phyloP scores from a whole-genome alignment of 2,888 invertebrate species.

The Conistra vaccinii region DNA sequence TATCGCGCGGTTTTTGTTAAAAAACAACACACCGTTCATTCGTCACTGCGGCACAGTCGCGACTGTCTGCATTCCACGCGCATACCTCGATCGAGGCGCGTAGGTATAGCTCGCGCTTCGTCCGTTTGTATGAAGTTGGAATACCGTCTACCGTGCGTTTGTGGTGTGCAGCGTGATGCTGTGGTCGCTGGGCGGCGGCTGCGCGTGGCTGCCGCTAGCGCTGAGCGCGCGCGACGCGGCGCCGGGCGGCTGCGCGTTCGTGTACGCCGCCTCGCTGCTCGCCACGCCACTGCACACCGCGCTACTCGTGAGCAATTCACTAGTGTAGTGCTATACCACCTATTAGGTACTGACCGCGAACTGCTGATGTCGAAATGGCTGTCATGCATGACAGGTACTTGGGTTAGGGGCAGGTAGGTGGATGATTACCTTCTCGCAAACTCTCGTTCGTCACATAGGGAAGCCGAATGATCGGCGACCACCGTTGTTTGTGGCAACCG shows the following conservation, averaged over 20 bases:
- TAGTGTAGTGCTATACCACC: not conserved
- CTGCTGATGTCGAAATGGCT: not conserved
- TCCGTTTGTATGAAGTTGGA: too few relatives aligned
- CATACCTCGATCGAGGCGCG: too few relatives aligned
- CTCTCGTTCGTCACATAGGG: not conserved
- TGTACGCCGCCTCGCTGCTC: slow-evolving; percentile 90
- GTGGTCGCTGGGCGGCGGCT: slow-evolving; percentile 78
- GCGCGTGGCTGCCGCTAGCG: slow-evolving; percentile 82
- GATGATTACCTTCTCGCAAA: not conserved
- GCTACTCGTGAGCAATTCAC: slow-evolving; percentile 91
- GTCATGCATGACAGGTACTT: not conserved
- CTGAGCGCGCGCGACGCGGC: slow-evolving; percentile 64
- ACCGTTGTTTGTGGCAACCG: not conserved
- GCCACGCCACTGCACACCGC: slow-evolving; percentile 95
- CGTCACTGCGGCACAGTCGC: too few relatives aligned
- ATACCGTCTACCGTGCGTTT: too few relatives aligned
- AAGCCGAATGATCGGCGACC: too few relatives aligned
- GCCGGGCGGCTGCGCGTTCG: slow-evolving; percentile 40
- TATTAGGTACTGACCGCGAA: not conserved
- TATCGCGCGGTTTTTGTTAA: too few relatives aligned
- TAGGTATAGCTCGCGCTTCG: too few relatives aligned
- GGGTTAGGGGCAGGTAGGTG: not conserved
- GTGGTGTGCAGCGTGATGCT: slow-evolving; percentile 74
- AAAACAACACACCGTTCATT: too few relatives aligned
- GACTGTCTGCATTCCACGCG: too few relatives aligned